phyloP scores from a whole-genome alignment of 2,113 vertebrate genomes.

The Corythoichthys intestinalis region DNA sequence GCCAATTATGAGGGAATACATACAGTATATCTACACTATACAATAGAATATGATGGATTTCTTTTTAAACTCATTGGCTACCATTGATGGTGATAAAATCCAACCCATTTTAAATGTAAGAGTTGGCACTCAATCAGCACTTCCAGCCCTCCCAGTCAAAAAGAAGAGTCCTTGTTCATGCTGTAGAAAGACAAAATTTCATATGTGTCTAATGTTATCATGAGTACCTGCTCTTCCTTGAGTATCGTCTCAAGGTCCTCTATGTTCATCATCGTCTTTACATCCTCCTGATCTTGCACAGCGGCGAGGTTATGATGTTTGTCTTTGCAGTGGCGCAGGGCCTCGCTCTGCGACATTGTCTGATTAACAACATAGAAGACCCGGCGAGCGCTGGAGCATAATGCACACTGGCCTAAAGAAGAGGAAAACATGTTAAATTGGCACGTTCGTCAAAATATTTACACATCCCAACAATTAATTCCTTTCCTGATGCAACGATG shows the following conservation, averaged over 20 bases:
- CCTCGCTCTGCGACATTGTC: not conserved
- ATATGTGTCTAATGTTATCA: not conserved
- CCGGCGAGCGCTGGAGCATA: not conserved
- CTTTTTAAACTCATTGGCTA: too few species aligned
- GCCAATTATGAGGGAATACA: too few species aligned
- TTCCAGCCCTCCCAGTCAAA: not conserved
- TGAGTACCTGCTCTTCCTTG: not conserved
- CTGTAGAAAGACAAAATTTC: not conserved
- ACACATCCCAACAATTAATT: not conserved
- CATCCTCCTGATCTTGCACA: constrained; percentile 1
- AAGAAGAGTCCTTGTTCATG: not conserved
- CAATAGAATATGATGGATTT: too few species aligned
- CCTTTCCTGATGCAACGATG: constrained; percentile 9
- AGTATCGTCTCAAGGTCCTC: not conserved
- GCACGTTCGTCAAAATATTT: not conserved
- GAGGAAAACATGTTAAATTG: not conserved
- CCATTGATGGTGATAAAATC: too few species aligned
- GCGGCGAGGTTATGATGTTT: constrained; percentile 12
- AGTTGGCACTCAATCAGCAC: too few species aligned
- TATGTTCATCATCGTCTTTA: not conserved
- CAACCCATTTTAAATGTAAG: too few species aligned
- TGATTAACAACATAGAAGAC: constrained; percentile 13
- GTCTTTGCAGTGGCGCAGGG: constrained; percentile 15
- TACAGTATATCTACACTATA: too few species aligned
- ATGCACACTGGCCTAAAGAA: not conserved